phyloP scores from a whole-genome alignment of 2,797 vertebrate species.

The Rhincodon typus region DNA sequence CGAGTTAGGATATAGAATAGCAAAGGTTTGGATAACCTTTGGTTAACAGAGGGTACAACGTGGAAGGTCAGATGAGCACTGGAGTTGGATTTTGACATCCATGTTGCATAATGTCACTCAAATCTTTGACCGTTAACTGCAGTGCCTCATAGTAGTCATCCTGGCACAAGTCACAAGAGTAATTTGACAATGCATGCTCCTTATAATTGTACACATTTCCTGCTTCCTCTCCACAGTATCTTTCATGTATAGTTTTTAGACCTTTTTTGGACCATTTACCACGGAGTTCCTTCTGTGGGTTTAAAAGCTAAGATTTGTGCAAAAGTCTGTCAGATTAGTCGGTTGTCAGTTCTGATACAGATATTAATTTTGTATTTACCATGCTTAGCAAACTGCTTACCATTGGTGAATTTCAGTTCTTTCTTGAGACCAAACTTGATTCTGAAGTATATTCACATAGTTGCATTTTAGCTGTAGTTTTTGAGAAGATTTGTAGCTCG shows the following conservation, averaged over 20 bases:
- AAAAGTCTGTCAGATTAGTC: neutral
- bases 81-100: neutral
- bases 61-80: neutral
- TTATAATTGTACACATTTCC: neutral
- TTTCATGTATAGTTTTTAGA: neutral
- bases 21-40: neutral
- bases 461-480: neutral
- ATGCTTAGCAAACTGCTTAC: neutral
- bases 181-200: neutral
- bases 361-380: neutral
- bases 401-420: neutral
- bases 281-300: neutral
- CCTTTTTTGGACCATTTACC: neutral
- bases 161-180: neutral
- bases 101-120: neutral
- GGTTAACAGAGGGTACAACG: too few species aligned
- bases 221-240: neutral
- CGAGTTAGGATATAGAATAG: too few species aligned
- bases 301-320: neutral
- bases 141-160: neutral
- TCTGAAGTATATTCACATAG: neutral
- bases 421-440: neutral
- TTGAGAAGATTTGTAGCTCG: too few species aligned
- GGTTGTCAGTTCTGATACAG: neutral
- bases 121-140: neutral